Conservation (phyloP, 2,113 vertebrate species). For the Bubalus kerabau region DNA sequence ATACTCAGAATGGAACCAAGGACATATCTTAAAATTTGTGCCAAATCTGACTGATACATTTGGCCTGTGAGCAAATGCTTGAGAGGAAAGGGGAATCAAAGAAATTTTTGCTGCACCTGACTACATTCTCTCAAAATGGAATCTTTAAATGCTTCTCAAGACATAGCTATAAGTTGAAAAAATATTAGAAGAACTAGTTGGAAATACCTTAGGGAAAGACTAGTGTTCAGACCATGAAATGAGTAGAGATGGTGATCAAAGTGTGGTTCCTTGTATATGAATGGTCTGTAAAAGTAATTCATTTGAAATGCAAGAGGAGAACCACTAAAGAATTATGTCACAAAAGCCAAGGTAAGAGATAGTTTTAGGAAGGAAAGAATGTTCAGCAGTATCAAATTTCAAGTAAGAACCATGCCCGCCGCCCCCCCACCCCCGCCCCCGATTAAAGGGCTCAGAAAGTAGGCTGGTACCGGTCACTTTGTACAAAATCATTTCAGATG, state of each 20-base stretch:
- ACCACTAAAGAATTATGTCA: not conserved
- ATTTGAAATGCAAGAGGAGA: not conserved
- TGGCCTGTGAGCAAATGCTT: slow-evolving; percentile 14
- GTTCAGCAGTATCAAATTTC: slow-evolving; percentile 4
- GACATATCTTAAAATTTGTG: not conserved
- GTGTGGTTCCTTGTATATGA: not conserved
- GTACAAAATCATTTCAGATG: slow-evolving; percentile 12
- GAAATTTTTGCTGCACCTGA: not conserved
- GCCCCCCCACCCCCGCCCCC: not conserved
- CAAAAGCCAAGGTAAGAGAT: not conserved
- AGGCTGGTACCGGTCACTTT: not conserved
- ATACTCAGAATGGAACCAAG: not conserved
- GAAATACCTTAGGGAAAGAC: not conserved
- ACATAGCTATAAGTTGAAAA: not conserved
- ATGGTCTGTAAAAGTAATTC: not conserved
- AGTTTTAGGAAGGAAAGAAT: not conserved
- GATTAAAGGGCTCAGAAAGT: not conserved
- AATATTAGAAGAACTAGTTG: not conserved
- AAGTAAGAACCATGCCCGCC: not conserved
- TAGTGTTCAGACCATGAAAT: not conserved
- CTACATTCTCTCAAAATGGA: not conserved
- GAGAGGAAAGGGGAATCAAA: not conserved
- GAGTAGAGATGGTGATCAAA: not conserved
- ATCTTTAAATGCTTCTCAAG: slow-evolving; percentile 26
- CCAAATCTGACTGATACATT: not conserved